A percentile compares a stretch with the other conserved stretches of the same genome.
These are phyloP conservation scores for Propithecus coquereli DNA, from an alignment of 2,113 vertebrate genomes.

Conservation along the genomic window DNA sequence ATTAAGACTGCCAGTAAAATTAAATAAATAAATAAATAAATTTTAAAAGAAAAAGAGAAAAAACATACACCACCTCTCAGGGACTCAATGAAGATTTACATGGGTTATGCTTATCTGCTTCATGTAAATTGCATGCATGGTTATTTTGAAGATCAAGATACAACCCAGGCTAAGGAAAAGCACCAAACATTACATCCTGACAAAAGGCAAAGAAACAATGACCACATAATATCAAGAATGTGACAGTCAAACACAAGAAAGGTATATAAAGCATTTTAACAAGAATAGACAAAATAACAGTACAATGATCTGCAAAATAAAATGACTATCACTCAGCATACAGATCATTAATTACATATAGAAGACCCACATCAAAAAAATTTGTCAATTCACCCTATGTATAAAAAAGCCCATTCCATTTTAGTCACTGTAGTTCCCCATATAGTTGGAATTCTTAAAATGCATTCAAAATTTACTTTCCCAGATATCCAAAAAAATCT, in stretches of 20 bases:
- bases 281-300: constrained; percentile 18
- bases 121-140: constrained; percentile 1
- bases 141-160: constrained; percentile 61
- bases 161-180: constrained; percentile 23
- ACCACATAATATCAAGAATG: not conserved
- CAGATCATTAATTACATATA: constrained; percentile 4
- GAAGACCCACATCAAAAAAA: constrained; percentile 62
- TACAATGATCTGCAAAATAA: not conserved
- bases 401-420: constrained; percentile 26
- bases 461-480: constrained; percentile 28
- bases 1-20: constrained; percentile 60
- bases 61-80: constrained; percentile 63
- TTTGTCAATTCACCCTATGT: constrained; percentile 42
- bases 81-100: constrained; percentile 69
- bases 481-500: not conserved
- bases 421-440: not conserved
- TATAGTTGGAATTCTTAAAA: not conserved
- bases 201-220: constrained; percentile 49
- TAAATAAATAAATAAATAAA: constrained; percentile 42
- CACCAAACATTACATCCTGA: not conserved
- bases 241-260: constrained; percentile 32
- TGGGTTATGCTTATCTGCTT: constrained; percentile 58
- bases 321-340: not conserved
- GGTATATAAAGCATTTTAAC: not conserved
- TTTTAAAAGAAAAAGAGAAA: constrained; percentile 19